Conservation (phyloP, 2,888 invertebrate genomes). For the Mythimna impura region DNA sequence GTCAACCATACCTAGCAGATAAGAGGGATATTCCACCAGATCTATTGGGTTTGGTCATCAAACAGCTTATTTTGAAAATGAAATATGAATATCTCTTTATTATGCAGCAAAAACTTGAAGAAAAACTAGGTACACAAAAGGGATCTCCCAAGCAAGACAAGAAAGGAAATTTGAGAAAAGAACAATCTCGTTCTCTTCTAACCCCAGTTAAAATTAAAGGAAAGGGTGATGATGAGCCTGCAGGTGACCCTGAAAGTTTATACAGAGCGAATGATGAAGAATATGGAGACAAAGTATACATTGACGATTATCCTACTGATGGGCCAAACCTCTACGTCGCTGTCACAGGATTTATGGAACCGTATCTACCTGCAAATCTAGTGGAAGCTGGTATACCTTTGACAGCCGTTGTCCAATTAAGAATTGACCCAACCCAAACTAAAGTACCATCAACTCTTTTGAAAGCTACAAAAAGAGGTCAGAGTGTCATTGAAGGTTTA, state of each 20-base stretch:
- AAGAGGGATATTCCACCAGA: conserved; percentile 85
- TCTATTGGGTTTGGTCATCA: conserved; percentile 82
- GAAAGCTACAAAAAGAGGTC: conserved; percentile 80
- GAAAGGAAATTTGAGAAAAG: conserved; percentile 66
- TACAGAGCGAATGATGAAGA: conserved; percentile 89
- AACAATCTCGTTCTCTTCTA: conserved; percentile 56
- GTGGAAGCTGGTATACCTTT: conserved; percentile 82
- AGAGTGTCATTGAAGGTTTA: conserved; percentile 81
- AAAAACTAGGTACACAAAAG: conserved; percentile 80
- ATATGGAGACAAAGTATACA: conserved; percentile 88
- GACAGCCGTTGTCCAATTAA: conserved; percentile 82
- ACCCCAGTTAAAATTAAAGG: conserved; percentile 70
- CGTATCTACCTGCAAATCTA: conserved; percentile 76
- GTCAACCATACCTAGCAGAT: conserved; percentile 80
- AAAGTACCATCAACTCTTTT: conserved; percentile 76
- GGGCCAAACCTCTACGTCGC: conserved; percentile 90
- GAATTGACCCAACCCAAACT: conserved; percentile 74
- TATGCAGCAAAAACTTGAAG: conserved; percentile 78
- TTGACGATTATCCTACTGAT: conserved; percentile 88
- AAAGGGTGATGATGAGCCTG: conserved; percentile 66
- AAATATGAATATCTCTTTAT: conserved; percentile 85
- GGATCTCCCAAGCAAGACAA: conserved; percentile 83
- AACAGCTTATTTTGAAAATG: conserved; percentile 85
- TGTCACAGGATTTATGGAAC: conserved; percentile 87
- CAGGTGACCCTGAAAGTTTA: neutral